Evolutionary conservation across 2,797 vertebrate species (phyloP).

Genomic region (Propithecus perrieri): DNA sequence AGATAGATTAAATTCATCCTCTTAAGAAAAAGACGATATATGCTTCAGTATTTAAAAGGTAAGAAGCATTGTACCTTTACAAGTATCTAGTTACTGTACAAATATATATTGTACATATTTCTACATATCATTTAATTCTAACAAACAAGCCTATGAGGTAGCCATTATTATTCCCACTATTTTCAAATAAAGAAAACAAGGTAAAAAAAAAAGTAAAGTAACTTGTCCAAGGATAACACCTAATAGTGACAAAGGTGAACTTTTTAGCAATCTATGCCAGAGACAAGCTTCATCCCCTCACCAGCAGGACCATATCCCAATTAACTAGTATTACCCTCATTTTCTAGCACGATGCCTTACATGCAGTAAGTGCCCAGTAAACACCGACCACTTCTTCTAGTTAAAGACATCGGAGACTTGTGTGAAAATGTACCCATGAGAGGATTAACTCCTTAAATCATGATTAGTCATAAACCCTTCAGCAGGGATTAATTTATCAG

Average conservation of each 20-base stretch:
- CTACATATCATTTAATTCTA: not conserved
- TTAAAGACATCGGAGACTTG: not conserved
- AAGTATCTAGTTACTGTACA: not conserved
- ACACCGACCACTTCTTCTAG: not conserved
- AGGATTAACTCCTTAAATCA: not conserved
- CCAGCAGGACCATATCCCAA: not conserved
- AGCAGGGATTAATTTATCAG: constrained; percentile 1
- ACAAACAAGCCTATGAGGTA: not conserved
- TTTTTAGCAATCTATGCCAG: not conserved
- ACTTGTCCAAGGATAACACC: not conserved
- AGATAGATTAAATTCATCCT: not conserved
- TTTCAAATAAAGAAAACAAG: not conserved
- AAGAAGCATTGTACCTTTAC: not conserved
- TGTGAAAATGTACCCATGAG: not conserved
- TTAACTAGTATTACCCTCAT: no score
- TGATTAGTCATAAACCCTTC: not conserved
- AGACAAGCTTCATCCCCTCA: not conserved
- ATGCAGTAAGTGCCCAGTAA: not conserved
- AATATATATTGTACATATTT: not conserved
- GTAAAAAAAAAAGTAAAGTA: not conserved
- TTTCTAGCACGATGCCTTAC: not conserved
- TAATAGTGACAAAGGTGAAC: not conserved
- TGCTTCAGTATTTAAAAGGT: not conserved
- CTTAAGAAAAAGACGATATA: not conserved
- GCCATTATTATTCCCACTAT: not conserved